Evolutionary conservation across 2,888 invertebrate genomes (phyloP), one percentile per base, ranked within the genome.

Genomic region (Thera britannica): DNA sequence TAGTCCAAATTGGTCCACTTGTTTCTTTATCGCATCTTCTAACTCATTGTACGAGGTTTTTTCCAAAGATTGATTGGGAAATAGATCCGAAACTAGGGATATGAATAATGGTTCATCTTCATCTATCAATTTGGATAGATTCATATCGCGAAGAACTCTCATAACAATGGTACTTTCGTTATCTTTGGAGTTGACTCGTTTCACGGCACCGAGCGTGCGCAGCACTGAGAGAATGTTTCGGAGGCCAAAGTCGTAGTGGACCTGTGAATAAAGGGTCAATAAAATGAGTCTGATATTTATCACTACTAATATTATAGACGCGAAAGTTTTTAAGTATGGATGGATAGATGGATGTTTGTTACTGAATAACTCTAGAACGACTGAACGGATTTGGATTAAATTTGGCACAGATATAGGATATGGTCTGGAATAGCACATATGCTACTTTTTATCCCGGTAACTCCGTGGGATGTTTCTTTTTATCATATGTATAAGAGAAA

Each of bases 31-130:
- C 0, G 98, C 98, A 7, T 96, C 96, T 88, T 99, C 98, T 62
- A 99, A 92, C 75, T 98, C 97, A 0, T 96, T 96, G 84, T 99
- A 98, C 36, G 89, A 89, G 8, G 98, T 98, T 90, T 98, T 98
- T 88, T 99, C 99, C 62, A 99, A 94, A 0, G 96, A 95, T 93
- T 99, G 98, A 88, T 98, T 99, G 0, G 99, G 99, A 90, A 99
- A 99, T 78, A 99, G 92, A 93, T 99, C 99, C 46, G 98, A 97
- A 36, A 99, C 98, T 54, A 99, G 92, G 0, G 99, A 99, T 90
- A 98, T 97, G 85, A 99, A 99, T n/a, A 99, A 94, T 0, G 99
- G 99, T 83, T 99, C 99, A 85, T 99, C 99, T 88, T 99, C 99
- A 83, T 99, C 99, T 76, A 98, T 99, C 61, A 99, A 93, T 90